Base-by-base conservation (phyloP, 2,888 invertebrate species). In the Lutraria lutraria region DNA sequence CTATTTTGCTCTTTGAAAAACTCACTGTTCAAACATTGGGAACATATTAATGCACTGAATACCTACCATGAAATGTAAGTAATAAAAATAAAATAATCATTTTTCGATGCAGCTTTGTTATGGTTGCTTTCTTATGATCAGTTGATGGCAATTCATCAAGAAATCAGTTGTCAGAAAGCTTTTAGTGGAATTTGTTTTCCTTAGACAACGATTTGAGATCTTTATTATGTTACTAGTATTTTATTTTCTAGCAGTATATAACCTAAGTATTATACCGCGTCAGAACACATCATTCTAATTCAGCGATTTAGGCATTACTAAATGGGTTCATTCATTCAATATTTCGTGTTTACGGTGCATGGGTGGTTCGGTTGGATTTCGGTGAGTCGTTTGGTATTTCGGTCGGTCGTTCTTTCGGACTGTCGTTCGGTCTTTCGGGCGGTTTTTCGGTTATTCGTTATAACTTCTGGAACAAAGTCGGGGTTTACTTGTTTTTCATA, bases 211-310 rank as follows among this genome's bases (percentile, higher is more conserved):
- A 68, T 25, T n/a, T 68, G 25, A 25, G 25, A 68, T 68, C n/a
- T 25, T 68, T n/a, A 68, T 25, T 68, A 68, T 68, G 63, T 25
- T 25, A n/a, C n/a, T n/a, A n/a, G n/a, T n/a, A 68, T 68, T 68
- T 68, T 25, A 68, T 68, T 68, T 68, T 68, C 43, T 43, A 43
- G 2, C 4, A 43, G 43, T 43, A 43, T 43, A 43, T 43, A 43
- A 43, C 43, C 43, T 4, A 8, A 8, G 43, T 68, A 25, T 68
- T 25, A 25, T 68, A n/a, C 43, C 43, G 2, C n/a, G 63, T 8
- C 63, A 68, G n/a, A 68, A 68, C 25, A 25, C n/a, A 21, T 68
- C 25, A 68, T 68, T n/a, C 8, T 68, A 12, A 68, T 25, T 68
- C 0, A n/a, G 63, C 25, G 63, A 68, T 68, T 68, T 68, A n/a